These are phyloP conservation scores for Sigmodon hispidus DNA, from an alignment of 2,113 vertebrate genomes.

Conservation along the genomic window DNA sequence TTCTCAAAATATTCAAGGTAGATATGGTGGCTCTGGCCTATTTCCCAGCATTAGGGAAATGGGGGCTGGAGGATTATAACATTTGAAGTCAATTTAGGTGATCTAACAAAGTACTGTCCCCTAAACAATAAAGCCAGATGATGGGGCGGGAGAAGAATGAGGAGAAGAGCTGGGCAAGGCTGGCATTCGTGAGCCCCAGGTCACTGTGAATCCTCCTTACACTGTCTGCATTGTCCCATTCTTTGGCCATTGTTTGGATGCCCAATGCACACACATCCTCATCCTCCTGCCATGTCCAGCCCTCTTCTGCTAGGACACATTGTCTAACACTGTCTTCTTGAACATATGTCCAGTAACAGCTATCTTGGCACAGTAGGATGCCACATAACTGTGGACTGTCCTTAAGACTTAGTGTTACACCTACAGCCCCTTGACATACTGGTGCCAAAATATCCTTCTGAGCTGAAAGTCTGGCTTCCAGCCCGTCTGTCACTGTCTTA, in stretches of 20 bases:
- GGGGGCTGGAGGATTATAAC: neutral
- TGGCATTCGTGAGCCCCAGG: neutral
- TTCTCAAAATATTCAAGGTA: neutral
- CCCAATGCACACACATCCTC: neutral
- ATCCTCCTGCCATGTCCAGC: neutral
- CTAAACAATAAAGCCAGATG: neutral
- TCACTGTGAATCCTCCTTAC: neutral
- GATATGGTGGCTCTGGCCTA: neutral
- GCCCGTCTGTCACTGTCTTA: neutral
- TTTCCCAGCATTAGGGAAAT: neutral
- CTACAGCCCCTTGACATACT: neutral
- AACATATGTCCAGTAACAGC: slow-evolving; percentile 51
- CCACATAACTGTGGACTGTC: neutral
- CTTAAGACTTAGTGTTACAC: neutral
- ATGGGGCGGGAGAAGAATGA: neutral
- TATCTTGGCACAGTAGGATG: neutral
- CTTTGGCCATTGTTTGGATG: neutral
- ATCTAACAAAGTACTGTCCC: neutral
- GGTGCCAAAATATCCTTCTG: neutral
- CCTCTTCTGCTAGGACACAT: slow-evolving; percentile 50
- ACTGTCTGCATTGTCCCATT: neutral
- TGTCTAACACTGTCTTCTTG: slow-evolving; percentile 53
- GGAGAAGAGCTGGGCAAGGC: neutral
- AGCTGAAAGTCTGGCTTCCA: neutral
- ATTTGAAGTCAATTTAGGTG: neutral